A percentile compares a stretch with the other conserved stretches of the same genome.
Conservation (phyloP, 2,888 invertebrate species). For the Spisula subtruncata region DNA sequence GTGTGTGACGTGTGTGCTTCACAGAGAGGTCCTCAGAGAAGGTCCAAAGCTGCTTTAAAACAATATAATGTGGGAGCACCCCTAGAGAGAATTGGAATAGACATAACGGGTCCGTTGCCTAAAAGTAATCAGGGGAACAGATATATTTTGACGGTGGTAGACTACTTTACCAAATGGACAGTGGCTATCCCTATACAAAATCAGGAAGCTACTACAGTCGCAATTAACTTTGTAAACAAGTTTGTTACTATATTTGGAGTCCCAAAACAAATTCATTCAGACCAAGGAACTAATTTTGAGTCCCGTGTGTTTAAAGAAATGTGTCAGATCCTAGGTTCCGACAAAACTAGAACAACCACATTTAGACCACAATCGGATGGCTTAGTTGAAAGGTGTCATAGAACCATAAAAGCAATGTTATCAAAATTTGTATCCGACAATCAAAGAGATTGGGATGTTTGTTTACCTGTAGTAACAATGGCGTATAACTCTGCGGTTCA, state of each 20-base stretch:
- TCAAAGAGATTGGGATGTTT: too few species aligned
- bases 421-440: too few species aligned
- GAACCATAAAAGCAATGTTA: not conserved
- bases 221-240: slow-evolving; percentile 53
- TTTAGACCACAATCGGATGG: slow-evolving; percentile 61
- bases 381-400: slow-evolving; percentile 49
- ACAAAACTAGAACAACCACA: slow-evolving; percentile 66
- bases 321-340: slow-evolving; percentile 55
- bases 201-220: slow-evolving; percentile 64
- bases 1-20: slow-evolving; percentile 55
- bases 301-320: slow-evolving; percentile 62
- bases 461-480: too few species aligned
- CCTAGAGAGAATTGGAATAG: slow-evolving; percentile 57
- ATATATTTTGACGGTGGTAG: slow-evolving; percentile 61
- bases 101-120: slow-evolving; percentile 46
- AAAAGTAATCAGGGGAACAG: slow-evolving; percentile 53
- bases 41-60: not conserved
- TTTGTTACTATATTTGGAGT: slow-evolving; percentile 62
- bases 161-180: slow-evolving; percentile 67
- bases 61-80: slow-evolving; percentile 48
- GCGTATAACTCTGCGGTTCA: too few species aligned
- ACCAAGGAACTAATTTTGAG: slow-evolving; percentile 69
- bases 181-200: slow-evolving; percentile 58
- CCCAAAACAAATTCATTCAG: slow-evolving; percentile 64
- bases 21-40: slow-evolving; percentile 29